These are phyloP conservation scores for Pseudotriccus pelzelni DNA, from an alignment of 2,797 vertebrate genomes.

Conservation along the genomic window DNA sequence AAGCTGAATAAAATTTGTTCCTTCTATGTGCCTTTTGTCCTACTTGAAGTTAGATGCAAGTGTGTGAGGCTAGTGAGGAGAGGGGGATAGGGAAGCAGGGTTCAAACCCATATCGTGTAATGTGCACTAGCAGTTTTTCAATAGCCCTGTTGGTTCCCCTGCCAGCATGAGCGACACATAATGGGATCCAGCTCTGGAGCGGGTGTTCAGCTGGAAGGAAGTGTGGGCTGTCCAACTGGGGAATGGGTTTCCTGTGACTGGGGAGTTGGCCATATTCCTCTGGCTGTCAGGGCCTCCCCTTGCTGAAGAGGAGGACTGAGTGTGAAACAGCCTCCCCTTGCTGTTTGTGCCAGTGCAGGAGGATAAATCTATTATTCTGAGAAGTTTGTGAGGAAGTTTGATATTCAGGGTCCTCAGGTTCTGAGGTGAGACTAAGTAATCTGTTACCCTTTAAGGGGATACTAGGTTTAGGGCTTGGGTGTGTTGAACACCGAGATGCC, in stretches of 20 bases:
- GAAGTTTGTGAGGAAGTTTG: neutral
- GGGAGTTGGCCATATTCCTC: fast-evolving
- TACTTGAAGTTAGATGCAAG: neutral
- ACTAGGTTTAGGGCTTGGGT: neutral
- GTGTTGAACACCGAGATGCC: neutral
- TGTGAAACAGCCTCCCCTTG: neutral
- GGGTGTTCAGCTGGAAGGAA: neutral
- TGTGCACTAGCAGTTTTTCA: neutral
- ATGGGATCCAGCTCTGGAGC: neutral
- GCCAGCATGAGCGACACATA: neutral
- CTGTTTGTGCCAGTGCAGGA: neutral
- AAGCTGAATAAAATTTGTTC: neutral
- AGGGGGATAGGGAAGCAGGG: neutral
- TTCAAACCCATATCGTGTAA: neutral
- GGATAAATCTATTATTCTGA: neutral
- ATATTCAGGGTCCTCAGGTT: neutral
- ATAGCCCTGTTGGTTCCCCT: neutral
- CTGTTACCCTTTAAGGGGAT: neutral
- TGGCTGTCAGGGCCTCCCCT: neutral
- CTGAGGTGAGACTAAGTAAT: neutral
- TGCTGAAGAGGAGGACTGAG: neutral
- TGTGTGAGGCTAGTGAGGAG: neutral
- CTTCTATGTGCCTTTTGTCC: neutral
- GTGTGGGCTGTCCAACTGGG: neutral
- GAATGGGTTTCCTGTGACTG: neutral